Conservation (phyloP, 2,113 vertebrate genomes). For the Octodon degus region DNA sequence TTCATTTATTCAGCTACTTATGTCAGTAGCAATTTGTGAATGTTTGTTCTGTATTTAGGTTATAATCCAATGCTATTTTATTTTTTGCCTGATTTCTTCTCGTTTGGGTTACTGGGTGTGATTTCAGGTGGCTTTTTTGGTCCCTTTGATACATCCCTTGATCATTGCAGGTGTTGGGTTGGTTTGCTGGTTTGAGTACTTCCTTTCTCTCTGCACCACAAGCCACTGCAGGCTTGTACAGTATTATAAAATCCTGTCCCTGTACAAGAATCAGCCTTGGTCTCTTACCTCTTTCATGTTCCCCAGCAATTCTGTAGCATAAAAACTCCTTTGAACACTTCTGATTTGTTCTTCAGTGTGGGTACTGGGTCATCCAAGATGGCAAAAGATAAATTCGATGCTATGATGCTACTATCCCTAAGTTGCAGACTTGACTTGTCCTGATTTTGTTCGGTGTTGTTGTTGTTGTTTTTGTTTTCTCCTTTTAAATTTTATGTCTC, state of each 20-base stretch:
- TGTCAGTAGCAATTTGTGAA: neutral
- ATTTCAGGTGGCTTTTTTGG: neutral
- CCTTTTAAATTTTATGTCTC: neutral
- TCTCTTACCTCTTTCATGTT: neutral
- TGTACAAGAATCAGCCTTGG: neutral
- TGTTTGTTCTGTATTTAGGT: neutral
- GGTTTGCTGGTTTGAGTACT: neutral
- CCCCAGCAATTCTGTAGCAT: neutral
- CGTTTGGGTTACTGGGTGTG: neutral
- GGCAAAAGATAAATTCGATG: neutral
- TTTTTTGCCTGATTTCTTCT: neutral
- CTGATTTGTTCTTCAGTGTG: neutral
- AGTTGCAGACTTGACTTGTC: neutral
- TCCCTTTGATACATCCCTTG: neutral
- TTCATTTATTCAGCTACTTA: neutral
- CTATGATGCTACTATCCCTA: neutral
- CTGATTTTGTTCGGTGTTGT: neutral
- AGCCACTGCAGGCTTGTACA: neutral
- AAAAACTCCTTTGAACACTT: neutral
- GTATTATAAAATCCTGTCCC: neutral
- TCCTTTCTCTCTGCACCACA: neutral
- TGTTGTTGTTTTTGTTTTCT: neutral
- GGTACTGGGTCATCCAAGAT: neutral
- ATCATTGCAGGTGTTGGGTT: neutral
- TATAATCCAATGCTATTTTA: neutral